phyloP scores from a whole-genome alignment of 2,113 vertebrate species.

The Leptodactylus fuscus region DNA sequence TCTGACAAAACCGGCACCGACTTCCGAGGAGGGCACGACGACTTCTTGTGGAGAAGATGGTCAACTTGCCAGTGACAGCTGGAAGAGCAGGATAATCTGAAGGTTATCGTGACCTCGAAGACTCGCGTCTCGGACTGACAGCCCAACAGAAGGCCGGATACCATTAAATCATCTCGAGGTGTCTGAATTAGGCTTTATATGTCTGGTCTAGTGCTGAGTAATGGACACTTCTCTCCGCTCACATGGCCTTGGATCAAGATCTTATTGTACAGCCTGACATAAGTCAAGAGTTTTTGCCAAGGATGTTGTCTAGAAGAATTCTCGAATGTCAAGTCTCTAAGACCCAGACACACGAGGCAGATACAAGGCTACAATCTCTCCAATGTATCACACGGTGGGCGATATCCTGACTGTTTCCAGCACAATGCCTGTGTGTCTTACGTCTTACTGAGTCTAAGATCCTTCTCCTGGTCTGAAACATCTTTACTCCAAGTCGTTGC shows the following conservation, averaged over 20 bases:
- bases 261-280: neutral
- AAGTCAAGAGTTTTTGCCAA: neutral
- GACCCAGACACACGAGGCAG: neutral
- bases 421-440: too few relatives aligned
- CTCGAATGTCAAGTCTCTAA: neutral
- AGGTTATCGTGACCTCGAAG: conserved; percentile 13
- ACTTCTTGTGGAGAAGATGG: neutral
- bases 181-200: neutral
- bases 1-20: neutral
- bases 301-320: neutral
- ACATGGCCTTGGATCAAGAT: neutral
- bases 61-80: conserved; percentile 9
- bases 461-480: too few relatives aligned
- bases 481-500: too few relatives aligned
- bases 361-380: neutral
- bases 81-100: neutral
- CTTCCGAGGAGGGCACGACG: neutral
- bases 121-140: neutral
- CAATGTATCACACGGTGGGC: too few relatives aligned
- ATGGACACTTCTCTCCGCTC: neutral
- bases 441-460: too few relatives aligned
- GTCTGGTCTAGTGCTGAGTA: neutral
- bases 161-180: neutral
- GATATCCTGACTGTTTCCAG: too few relatives aligned
- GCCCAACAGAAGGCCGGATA: neutral